Conservation (phyloP, 2,113 vertebrate species). For the Ictidomys tridecemlineatus region DNA sequence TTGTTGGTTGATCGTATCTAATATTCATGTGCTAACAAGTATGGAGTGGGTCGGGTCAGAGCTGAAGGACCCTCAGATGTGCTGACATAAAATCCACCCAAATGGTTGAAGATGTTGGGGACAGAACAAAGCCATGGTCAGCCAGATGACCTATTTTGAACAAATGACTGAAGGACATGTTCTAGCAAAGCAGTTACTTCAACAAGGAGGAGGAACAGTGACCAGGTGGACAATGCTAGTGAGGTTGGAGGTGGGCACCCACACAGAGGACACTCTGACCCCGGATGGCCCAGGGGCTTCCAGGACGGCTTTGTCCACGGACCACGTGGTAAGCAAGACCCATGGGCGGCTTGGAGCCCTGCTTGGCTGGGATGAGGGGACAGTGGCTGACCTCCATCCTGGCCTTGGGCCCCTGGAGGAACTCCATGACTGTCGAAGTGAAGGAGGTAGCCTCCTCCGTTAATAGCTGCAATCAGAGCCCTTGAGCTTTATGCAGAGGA, state of each 20-base stretch:
- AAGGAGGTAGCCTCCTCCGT: too few species aligned
- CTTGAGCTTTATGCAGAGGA: too few species aligned
- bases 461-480: too few species aligned
- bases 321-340: too few species aligned
- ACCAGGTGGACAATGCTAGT: neutral
- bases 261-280: neutral
- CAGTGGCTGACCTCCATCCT: too few species aligned
- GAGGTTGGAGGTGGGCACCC: rapidly evolving
- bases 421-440: too few species aligned
- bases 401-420: neutral
- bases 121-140: neutral
- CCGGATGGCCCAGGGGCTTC: neutral
- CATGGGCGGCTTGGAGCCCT: too few species aligned
- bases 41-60: neutral
- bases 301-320: too few species aligned
- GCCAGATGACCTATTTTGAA: neutral
- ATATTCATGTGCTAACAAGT: neutral
- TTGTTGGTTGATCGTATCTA: neutral
- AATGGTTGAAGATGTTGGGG: too few species aligned
- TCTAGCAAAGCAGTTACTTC: neutral
- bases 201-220: neutral
- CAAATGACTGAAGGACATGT: too few species aligned
- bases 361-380: too few species aligned
- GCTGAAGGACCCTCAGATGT: neutral
- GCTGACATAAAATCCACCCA: neutral